Percentiles rank a stretch among this genome's conserved stretches.
phyloP scores from a whole-genome alignment of 2,113 vertebrate genomes.

The Syrrhaptes paradoxus region DNA sequence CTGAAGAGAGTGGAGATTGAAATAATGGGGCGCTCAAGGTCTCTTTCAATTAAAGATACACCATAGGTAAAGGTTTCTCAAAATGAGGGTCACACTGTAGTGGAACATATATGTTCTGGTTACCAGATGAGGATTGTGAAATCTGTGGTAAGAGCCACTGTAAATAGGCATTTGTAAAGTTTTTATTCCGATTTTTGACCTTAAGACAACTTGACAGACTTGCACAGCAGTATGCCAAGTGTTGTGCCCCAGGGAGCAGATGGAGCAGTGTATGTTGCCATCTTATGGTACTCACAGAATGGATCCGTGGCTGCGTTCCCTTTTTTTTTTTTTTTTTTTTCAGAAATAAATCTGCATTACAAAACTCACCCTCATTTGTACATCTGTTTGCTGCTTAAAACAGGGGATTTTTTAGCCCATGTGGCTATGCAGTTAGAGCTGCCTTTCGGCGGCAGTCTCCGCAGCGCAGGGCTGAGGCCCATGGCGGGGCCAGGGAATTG shows the following conservation, averaged over 20 bases:
- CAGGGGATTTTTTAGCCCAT: background rate
- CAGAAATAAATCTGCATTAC: background rate
- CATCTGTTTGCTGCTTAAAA: background rate
- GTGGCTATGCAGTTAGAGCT: background rate
- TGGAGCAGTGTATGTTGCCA: background rate
- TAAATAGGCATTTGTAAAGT: background rate
- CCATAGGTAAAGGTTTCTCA: background rate
- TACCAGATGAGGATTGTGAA: background rate
- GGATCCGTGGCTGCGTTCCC: rapidly evolving
- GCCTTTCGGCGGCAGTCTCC: background rate
- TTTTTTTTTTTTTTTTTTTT: background rate
- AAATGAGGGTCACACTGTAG: background rate
- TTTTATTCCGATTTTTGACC: background rate
- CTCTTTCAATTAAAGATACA: background rate
- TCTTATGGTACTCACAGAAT: background rate
- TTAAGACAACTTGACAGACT: background rate
- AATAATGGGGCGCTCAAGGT: background rate
- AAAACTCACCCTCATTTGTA: background rate
- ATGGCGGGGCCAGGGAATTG: too few species aligned
- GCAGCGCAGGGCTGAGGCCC: background rate
- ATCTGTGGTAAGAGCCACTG: background rate
- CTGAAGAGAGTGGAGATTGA: background rate
- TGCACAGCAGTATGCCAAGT: too few species aligned
- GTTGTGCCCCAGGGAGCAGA: background rate
- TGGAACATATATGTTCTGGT: background rate